These are phyloP conservation scores for Nothocercus nigrocapillus DNA, from an alignment of 2,113 vertebrate genomes.

Conservation along the genomic window DNA sequence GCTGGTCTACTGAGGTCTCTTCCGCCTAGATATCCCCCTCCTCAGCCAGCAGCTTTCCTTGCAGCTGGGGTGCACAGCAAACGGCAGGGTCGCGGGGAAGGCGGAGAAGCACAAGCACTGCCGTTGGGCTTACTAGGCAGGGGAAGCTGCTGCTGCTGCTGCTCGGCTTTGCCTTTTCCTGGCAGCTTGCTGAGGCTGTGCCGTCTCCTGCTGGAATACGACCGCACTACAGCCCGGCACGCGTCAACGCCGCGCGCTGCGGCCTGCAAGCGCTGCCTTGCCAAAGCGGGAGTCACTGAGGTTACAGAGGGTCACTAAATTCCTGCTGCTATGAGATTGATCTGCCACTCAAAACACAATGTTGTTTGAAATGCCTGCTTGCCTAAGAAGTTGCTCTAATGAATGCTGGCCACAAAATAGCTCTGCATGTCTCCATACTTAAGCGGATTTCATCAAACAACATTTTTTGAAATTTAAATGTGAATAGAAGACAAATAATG, in stretches of 20 bases:
- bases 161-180: fast-evolving
- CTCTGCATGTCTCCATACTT: not conserved
- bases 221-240: not conserved
- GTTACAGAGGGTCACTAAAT: not conserved
- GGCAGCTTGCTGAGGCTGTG: constrained; percentile 19
- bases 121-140: fast-evolving
- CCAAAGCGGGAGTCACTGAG: not conserved
- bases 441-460: not conserved
- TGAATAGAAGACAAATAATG: not conserved
- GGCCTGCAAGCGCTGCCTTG: not conserved
- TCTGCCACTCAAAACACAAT: not conserved
- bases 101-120: not conserved
- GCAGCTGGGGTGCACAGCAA: not conserved
- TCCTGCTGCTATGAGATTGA: not conserved
- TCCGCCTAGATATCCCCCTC: not conserved
- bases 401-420: not conserved
- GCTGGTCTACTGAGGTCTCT: not conserved
- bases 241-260: not conserved
- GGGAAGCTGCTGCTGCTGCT: not conserved
- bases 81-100: not conserved
- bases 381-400: not conserved
- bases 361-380: not conserved
- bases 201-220: constrained; percentile 45
- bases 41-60: not conserved
- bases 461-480: not conserved